These are phyloP conservation scores for Anisognathus igniventris DNA, from an alignment of 2,797 vertebrate genomes.

Conservation along the genomic window DNA sequence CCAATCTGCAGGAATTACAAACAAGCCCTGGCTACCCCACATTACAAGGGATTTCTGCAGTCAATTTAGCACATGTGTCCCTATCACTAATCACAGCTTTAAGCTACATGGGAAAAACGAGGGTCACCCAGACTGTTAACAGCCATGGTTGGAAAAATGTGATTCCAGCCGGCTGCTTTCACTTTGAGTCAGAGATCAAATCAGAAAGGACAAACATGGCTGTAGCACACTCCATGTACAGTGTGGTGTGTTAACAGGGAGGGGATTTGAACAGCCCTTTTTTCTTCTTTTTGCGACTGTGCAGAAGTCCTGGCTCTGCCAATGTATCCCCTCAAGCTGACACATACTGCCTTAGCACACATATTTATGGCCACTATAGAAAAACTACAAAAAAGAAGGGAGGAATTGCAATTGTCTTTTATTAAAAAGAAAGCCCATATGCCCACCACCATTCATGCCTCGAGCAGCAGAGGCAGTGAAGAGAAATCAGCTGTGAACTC, in stretches of 20 bases:
- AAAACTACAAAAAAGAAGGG: background rate
- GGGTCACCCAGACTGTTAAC: background rate
- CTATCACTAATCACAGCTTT: slow-evolving; percentile 28
- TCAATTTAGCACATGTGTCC: background rate
- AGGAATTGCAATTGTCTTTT: background rate
- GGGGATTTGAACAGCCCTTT: background rate
- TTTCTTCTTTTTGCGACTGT: background rate
- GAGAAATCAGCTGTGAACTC: background rate
- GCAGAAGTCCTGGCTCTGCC: background rate
- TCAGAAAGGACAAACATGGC: background rate
- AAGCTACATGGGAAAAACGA: background rate
- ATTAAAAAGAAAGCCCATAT: background rate
- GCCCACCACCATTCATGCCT: background rate
- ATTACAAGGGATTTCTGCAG: background rate
- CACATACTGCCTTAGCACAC: background rate
- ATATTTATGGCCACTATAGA: background rate
- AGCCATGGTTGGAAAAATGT: background rate
- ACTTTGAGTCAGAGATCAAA: slow-evolving; percentile 3
- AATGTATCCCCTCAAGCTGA: background rate
- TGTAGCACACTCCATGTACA: background rate
- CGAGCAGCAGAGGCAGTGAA: background rate
- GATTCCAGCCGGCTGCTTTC: background rate
- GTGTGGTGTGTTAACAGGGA: background rate
- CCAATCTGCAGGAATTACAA: background rate
- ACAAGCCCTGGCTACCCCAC: background rate